Percentiles rank a stretch among this genome's conserved stretches.
Conservation (phyloP, 2,888 invertebrate species). For the Hofmannophila pseudospretella region DNA sequence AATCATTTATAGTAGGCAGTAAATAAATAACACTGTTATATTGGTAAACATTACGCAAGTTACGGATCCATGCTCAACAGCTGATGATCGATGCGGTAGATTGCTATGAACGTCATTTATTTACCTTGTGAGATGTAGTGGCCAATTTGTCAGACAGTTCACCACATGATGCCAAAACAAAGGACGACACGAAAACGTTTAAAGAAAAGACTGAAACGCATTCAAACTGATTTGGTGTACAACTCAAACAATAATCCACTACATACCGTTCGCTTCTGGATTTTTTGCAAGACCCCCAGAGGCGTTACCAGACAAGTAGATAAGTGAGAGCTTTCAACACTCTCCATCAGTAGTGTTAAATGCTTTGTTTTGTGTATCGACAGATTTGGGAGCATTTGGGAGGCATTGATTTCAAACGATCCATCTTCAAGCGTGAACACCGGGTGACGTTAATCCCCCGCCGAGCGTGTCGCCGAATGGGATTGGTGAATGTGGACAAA, state of each 20-base stretch:
- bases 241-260: constrained; percentile 41
- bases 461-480: constrained; percentile 27
- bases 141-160: neutral
- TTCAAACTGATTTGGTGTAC: constrained; percentile 38
- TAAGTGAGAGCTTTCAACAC: constrained; percentile 49
- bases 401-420: constrained; percentile 30
- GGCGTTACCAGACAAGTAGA: constrained; percentile 33
- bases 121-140: neutral
- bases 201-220: constrained; percentile 18
- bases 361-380: constrained; percentile 17
- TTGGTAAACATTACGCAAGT: constrained; percentile 11
- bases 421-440: constrained; percentile 36
- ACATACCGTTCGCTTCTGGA: constrained; percentile 42
- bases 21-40: constrained; percentile 10
- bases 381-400: constrained; percentile 25
- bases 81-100: constrained; percentile 11
- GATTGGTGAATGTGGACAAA: constrained; percentile 63
- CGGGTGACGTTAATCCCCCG: constrained; percentile 35
- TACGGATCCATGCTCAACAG: constrained; percentile 3
- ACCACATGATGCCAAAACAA: constrained; percentile 20
- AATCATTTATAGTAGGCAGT: constrained; percentile 8
- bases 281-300: constrained; percentile 43
- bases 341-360: constrained; percentile 15
- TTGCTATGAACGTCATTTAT: neutral
- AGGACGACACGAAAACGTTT: constrained; percentile 10